Conservation (phyloP, 2,797 vertebrate genomes). For the Poecilia wingei region DNA sequence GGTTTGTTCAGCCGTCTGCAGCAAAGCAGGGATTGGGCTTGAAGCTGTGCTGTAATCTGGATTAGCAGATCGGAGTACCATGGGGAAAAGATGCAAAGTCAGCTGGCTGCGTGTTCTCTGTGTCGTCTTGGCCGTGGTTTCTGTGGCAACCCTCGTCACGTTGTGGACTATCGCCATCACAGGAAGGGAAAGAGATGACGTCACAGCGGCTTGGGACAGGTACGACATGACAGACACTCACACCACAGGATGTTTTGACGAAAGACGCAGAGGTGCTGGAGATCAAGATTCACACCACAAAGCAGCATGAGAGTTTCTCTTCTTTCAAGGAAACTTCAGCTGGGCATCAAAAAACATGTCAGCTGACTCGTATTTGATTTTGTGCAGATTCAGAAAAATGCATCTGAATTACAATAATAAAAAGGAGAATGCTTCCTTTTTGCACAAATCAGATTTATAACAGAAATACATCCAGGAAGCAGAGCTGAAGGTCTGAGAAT, state of each 20-base stretch:
- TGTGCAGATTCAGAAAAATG: background rate
- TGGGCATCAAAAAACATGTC: background rate
- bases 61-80: constrained; percentile 10
- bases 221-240: constrained; percentile 32
- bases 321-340: background rate
- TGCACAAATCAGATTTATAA: background rate
- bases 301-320: background rate
- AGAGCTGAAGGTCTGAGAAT: background rate
- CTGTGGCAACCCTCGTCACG: constrained; percentile 83
- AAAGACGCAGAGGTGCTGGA: background rate
- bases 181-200: constrained; percentile 1
- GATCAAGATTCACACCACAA: background rate
- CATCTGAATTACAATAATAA: background rate
- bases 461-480: background rate
- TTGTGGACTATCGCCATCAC: constrained; percentile 82
- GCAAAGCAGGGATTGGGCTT: background rate
- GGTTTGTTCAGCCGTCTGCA: background rate
- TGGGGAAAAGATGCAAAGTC: constrained; percentile 56
- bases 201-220: constrained; percentile 76
- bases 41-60: background rate
- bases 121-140: constrained; percentile 50
- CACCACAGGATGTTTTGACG: background rate
- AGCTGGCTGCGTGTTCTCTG: constrained; percentile 55
- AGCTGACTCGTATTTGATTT: background rate
- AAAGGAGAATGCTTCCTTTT: background rate